Base-by-base conservation (phyloP, 1,140 invertebrate species). In the Vanessa tameamea region DNA sequence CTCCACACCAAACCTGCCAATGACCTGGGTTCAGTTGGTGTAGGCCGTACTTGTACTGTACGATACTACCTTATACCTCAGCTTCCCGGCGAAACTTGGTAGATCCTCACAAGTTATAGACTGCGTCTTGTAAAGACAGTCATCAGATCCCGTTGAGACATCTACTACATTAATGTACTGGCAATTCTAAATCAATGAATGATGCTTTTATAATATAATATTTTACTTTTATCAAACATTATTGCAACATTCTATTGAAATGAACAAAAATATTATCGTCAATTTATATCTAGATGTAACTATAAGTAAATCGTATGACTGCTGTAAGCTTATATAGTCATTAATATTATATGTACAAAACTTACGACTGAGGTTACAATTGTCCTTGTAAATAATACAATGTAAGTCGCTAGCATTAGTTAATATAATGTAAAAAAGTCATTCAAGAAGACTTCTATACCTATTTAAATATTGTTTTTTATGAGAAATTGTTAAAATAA, bases 321-420 rank as follows among this genome's bases (percentile, higher is more conserved):
- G 57, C 57, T 61, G 15, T 61, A 61, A 61, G 57, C 57, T 61
- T 37, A 37, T 16, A 15, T 61, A 61, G 57, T 61, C 16, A 37
- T 61, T 23, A 61, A 61, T n/a, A 51, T 51, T 15, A 51, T 51
- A 6, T 61, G 26, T 61, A 61, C 14, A 61, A 61, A 59, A 61
- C 14, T 16, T 16, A 37, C 11, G 15, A 15, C 14, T 61, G 26
- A 57, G 57, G 57, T 31, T 61, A 61, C 23, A 26, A 14, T 13
- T 61, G 26, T 61, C 57, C 31, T 37, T 61, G 57, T 61, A 61
- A 61, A 61, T 57, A 57, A 57, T 61, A 61, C 7, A 43, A 43
- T 31, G 7, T 61, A 61, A 61, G 57, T 26, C 31, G 57, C 57
- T 61, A 61, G 57, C 23, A 37, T 13, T 61, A 61, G 57, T 31